Percentiles rank a stretch among this genome's conserved stretches.
Conservation (phyloP, 2,113 vertebrate species). For the Pantherophis guttatus region DNA sequence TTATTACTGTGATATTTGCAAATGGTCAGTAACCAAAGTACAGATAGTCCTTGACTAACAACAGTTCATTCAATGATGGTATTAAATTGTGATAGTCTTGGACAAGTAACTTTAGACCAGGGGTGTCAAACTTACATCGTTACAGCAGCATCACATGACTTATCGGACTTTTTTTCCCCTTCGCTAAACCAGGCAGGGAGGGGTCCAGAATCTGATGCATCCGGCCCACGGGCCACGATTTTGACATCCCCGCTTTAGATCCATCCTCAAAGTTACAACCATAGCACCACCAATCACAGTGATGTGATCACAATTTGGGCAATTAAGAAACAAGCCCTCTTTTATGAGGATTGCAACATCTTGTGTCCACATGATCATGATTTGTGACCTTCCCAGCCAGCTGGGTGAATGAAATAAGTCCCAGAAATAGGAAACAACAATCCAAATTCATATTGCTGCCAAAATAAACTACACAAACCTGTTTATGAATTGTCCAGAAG, state of each 20-base stretch:
- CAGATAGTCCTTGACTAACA: background rate
- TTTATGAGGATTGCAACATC: background rate
- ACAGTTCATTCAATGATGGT: background rate
- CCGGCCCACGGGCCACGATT: no score
- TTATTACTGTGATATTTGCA: background rate
- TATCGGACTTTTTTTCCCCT: no score
- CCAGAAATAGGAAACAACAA: background rate
- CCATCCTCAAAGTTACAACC: background rate
- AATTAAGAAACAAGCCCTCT: background rate
- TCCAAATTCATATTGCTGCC: background rate
- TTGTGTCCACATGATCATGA: background rate
- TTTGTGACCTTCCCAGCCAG: background rate
- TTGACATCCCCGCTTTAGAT: background rate
- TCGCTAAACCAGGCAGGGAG: no score
- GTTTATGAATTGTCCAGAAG: background rate
- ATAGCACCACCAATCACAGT: background rate
- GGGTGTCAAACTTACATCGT: no score
- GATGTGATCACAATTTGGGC: background rate
- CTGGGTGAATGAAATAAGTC: background rate
- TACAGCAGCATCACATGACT: no score
- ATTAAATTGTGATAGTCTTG: background rate
- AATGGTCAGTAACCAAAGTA: background rate
- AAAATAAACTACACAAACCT: background rate
- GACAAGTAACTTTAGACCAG: background rate
- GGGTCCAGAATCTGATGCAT: no score